phyloP scores from a whole-genome alignment of 2,113 vertebrate species.

The Galbula dea region DNA sequence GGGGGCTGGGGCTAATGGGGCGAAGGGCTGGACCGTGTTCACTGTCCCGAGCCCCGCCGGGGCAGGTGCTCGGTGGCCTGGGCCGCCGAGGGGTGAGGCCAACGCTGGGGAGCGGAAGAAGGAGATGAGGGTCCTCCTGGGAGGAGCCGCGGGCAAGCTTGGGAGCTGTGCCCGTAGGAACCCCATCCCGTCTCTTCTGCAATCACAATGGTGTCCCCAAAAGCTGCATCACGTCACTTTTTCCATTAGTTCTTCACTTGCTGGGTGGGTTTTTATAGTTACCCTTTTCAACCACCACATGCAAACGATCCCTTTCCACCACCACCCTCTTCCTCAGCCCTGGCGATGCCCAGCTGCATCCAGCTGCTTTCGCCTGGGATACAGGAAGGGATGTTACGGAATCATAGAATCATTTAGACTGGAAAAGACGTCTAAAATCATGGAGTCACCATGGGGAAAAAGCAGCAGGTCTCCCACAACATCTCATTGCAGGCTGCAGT shows the following conservation, averaged over 20 bases:
- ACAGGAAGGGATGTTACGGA: no score
- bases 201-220: not conserved
- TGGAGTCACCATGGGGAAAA: not conserved
- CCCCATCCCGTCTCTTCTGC: not conserved
- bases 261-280: not conserved
- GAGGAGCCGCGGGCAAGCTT: not conserved
- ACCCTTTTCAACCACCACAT: not conserved
- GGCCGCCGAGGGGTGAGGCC: no score
- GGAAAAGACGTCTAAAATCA: not conserved
- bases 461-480: not conserved
- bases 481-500: not conserved
- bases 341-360: not conserved
- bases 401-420: not conserved
- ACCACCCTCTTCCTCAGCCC: not conserved
- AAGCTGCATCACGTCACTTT: no score
- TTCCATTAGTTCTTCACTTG: not conserved
- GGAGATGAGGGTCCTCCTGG: not conserved
- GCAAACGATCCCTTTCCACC: not conserved
- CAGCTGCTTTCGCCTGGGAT: not conserved
- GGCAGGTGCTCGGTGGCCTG: not conserved
- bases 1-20: not conserved
- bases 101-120: no score
- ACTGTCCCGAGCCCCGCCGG: not conserved
- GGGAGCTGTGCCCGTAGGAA: no score
- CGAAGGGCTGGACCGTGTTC: no score